Base-by-base conservation (phyloP, 1,140 invertebrate genomes). In the Sogatella furcifera region DNA sequence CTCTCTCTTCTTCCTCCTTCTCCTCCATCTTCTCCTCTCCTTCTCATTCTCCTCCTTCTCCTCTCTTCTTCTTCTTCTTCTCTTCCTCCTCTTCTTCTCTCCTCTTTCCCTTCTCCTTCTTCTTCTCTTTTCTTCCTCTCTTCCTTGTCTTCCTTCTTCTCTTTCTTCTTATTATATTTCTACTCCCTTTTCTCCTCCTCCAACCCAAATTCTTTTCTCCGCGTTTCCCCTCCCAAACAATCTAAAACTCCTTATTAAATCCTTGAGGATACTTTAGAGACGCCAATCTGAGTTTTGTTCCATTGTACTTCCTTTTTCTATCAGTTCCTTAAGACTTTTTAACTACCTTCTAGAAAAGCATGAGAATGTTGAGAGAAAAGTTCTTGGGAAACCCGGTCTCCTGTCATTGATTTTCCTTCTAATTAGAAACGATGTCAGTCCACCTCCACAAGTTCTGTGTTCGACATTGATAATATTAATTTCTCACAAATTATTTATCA, bases 181-280 rank as follows among this genome's bases (percentile, higher is more conserved):
- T 24, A 41, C 31, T 52, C 53, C 22, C 19, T 43, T 6, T 28
- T 28, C 24, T 28, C 6, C 24, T 28, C 19, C 34, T 22, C 53
- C 46, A 14, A 11, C 34, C n/a, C 5, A 19, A 13, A 11, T 21
- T 34, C 41, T 55, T n/a, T 49, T 34, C 46, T 28, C 22, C 53
- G 52, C 57, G 28, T 24, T 28, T 22, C 55, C 38, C 17, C 34
- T 44, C 43, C 56, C 11, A 46, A 49, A 31, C 61, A 52, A 14
- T 34, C 38, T 54, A 42, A 38, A 19, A 19, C 19, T 65, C 62
- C 62, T 64, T 53, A 61, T 57, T 43, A 56, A n/a, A 19, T 56
- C 52, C 54, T 21, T 11, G 24, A 24, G 28, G 44, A 54, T 21
- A 59, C 15, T 38, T 24, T 17, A 15, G 19, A n/a, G 22, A 54